A percentile compares a stretch with the other conserved stretches of the same genome.
Evolutionary conservation across 2,888 invertebrate species (phyloP).

Genomic region (Anthrax anthrax): DNA sequence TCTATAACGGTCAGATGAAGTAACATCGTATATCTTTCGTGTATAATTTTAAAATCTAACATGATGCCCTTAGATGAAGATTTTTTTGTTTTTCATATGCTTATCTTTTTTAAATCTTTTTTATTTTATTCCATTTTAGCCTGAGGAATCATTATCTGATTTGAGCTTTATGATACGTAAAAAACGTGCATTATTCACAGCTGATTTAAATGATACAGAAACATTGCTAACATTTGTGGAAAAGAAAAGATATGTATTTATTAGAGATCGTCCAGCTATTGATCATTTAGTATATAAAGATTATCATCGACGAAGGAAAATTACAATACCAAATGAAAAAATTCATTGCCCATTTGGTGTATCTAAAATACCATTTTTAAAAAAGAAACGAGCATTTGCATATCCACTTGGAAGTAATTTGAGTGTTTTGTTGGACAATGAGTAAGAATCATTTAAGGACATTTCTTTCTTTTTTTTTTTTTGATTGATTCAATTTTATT

Average conservation of each 20-base stretch:
- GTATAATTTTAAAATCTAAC: no score
- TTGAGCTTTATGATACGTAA: constrained; percentile 26
- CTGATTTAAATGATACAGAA: constrained; percentile 26
- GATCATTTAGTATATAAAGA: constrained; percentile 55
- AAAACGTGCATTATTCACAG: constrained; percentile 28
- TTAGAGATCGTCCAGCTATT: constrained; percentile 56
- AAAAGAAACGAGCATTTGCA: constrained; percentile 54
- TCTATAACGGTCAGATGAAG: no score
- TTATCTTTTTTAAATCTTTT: no score
- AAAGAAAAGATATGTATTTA: constrained; percentile 40
- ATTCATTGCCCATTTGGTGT: constrained; percentile 63
- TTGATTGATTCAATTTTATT: background rate
- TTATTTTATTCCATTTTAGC: no score
- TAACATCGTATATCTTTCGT: no score
- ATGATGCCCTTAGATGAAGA: no score
- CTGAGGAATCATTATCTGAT: constrained; percentile 27
- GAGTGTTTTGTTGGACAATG: constrained; percentile 46
- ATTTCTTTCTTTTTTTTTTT: background rate
- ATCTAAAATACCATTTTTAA: constrained; percentile 51
- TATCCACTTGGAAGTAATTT: constrained; percentile 49
- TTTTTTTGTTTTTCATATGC: no score
- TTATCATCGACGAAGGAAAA: constrained; percentile 46
- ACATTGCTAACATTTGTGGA: constrained; percentile 36
- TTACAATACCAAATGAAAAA: constrained; percentile 41
- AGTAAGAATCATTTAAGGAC: constrained; percentile 39